These are phyloP conservation scores for Drosophila leontia DNA, from an alignment of 1,140 invertebrate species.

Conservation along the genomic window DNA sequence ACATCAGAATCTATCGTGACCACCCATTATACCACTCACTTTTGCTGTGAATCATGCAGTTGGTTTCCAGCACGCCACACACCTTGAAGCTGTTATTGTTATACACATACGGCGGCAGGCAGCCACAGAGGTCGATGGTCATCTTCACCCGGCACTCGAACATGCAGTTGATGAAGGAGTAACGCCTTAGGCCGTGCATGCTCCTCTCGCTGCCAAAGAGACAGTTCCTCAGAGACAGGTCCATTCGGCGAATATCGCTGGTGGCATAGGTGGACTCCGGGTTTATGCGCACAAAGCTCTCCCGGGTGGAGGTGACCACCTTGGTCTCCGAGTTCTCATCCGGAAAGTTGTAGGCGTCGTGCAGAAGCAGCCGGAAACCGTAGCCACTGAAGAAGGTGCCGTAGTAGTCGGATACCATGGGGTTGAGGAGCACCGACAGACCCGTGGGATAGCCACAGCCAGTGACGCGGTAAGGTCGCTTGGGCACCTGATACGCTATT, in stretches of 20 bases:
- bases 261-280: conserved; percentile 87
- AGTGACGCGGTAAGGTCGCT: conserved; percentile 86
- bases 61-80: conserved; percentile 57
- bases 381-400: conserved; percentile 81
- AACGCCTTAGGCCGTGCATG: conserved; percentile 84
- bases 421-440: conserved; percentile 86
- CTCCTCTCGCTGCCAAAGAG: conserved; percentile 86
- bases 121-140: conserved; percentile 86
- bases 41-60: conserved; percentile 68
- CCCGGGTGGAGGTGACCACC: conserved; percentile 86
- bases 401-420: conserved; percentile 86
- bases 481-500: conserved; percentile 78
- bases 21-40: conserved; percentile 35
- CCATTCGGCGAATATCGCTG: conserved; percentile 85
- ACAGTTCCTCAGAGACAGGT: conserved; percentile 86
- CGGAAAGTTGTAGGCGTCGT: conserved; percentile 87
- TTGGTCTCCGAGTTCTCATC: conserved; percentile 87
- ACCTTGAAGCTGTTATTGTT: conserved; percentile 82
- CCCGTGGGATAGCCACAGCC: conserved; percentile 89
- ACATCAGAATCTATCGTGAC: not conserved
- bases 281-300: conserved; percentile 87
- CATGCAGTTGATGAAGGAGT: conserved; percentile 89
- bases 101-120: conserved; percentile 87
- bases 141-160: conserved; percentile 86
- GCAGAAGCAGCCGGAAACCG: conserved; percentile 85